These are phyloP conservation scores for Chloroclystis v-ata DNA, from an alignment of 2,888 invertebrate species.

Conservation along the genomic window DNA sequence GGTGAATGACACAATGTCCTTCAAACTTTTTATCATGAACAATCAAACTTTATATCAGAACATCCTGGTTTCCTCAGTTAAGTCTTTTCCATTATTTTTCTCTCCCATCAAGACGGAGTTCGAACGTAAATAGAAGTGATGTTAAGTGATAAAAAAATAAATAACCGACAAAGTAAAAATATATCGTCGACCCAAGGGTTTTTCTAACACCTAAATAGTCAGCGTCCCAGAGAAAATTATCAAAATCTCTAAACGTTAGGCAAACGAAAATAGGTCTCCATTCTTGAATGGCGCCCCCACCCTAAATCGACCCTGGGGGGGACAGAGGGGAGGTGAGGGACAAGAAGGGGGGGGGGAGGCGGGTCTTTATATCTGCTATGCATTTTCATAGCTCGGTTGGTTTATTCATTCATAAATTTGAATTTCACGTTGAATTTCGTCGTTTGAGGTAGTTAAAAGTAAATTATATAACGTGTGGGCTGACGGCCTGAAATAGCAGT, in stretches of 20 bases:
- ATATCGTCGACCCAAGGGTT: too few relatives aligned
- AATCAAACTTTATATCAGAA: too few relatives aligned
- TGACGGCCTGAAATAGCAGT: neutral
- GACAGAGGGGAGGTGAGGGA: neutral
- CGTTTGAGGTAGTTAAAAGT: neutral
- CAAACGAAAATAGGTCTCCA: conserved; percentile 2
- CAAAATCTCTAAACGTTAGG: neutral
- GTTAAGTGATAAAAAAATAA: too few relatives aligned
- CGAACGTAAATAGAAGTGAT: too few relatives aligned
- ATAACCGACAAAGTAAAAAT: too few relatives aligned
- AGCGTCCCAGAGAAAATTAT: too few relatives aligned
- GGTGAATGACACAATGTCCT: too few relatives aligned
- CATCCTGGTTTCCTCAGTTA: too few relatives aligned
- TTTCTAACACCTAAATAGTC: too few relatives aligned
- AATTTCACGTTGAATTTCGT: neutral
- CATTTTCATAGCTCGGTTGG: neutral
- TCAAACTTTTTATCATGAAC: too few relatives aligned
- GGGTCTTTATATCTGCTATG: conserved; percentile 1
- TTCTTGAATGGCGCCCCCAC: conserved; percentile 14
- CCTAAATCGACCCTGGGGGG: conserved; percentile 11
- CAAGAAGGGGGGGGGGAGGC: neutral
- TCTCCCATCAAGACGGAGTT: too few relatives aligned
- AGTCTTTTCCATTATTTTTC: too few relatives aligned
- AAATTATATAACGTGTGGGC: neutral
- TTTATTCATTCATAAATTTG: conserved; percentile 13